phyloP scores from a whole-genome alignment of 1,140 invertebrate species.

The Bombus picipes region DNA sequence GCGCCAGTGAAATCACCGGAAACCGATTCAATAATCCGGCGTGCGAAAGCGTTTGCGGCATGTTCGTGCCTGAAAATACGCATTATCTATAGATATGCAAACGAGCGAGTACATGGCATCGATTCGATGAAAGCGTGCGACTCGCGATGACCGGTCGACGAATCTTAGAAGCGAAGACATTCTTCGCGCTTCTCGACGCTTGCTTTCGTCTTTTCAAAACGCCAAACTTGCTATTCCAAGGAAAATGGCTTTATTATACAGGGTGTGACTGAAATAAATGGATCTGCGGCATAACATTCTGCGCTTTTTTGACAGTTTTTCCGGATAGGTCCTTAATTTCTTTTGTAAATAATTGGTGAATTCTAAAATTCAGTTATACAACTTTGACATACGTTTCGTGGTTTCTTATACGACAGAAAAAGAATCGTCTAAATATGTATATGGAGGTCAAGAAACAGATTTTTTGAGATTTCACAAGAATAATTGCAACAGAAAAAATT shows the following conservation, averaged over 20 bases:
- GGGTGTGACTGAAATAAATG: too few relatives aligned
- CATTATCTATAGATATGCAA: slow-evolving; percentile 62
- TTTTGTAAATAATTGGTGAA: too few relatives aligned
- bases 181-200: not conserved
- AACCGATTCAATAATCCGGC: slow-evolving; percentile 48
- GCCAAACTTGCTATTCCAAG: too few relatives aligned
- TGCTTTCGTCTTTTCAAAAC: not conserved
- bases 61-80: slow-evolving; percentile 52
- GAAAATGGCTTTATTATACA: not conserved
- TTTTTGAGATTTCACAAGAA: not conserved
- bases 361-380: too few relatives aligned
- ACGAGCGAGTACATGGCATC: slow-evolving; percentile 44
- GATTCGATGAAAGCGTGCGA: slow-evolving; percentile 66
- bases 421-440: too few relatives aligned
- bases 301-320: too few relatives aligned
- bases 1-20: slow-evolving; percentile 53
- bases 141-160: slow-evolving; percentile 41
- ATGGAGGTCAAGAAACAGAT: not conserved
- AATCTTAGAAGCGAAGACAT: not conserved
- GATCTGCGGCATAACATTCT: too few relatives aligned
- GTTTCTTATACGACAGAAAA: too few relatives aligned
- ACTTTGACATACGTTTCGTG: too few relatives aligned
- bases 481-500: not conserved
- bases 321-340: too few relatives aligned
- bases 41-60: slow-evolving; percentile 50